These are phyloP conservation scores for Ctenopoma kingsleyae DNA, from an alignment of 2,797 vertebrate species.

Conservation along the genomic window DNA sequence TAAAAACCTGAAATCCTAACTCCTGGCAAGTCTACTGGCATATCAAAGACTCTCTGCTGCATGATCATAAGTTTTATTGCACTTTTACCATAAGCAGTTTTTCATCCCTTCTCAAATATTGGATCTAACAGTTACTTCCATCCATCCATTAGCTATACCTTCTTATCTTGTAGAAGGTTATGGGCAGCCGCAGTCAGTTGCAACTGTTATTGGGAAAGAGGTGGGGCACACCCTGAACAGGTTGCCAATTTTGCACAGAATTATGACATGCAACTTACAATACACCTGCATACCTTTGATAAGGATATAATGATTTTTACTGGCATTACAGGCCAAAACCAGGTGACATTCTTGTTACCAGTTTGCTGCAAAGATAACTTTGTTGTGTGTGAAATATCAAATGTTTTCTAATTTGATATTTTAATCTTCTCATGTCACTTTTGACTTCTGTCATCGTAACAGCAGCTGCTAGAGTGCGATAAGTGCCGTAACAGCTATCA, in stretches of 20 bases:
- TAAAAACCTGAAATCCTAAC: conserved; percentile 28
- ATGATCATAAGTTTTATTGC: conserved; percentile 23
- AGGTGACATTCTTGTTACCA: background rate
- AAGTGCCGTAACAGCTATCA: conserved; percentile 99
- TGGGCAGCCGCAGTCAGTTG: too few species aligned
- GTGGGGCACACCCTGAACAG: background rate
- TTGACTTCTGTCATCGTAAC: conserved; percentile 34
- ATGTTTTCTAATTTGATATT: conserved; percentile 15
- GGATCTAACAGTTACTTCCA: background rate
- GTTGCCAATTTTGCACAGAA: too few species aligned
- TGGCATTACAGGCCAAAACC: background rate
- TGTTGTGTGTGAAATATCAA: background rate
- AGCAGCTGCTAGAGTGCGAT: conserved; percentile 98
- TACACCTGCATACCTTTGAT: background rate
- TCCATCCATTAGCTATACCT: too few species aligned
- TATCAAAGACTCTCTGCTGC: conserved; percentile 6
- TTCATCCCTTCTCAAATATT: conserved; percentile 13
- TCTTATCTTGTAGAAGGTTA: too few species aligned
- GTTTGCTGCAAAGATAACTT: background rate
- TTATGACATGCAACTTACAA: background rate
- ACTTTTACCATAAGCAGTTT: conserved; percentile 1
- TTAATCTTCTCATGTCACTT: conserved; percentile 29
- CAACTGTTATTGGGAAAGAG: background rate
- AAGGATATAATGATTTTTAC: background rate
- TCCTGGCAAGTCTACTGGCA: conserved; percentile 2